Evolutionary conservation across 2,797 vertebrate species (phyloP).

Genomic region (Telmatherina bonti): DNA sequence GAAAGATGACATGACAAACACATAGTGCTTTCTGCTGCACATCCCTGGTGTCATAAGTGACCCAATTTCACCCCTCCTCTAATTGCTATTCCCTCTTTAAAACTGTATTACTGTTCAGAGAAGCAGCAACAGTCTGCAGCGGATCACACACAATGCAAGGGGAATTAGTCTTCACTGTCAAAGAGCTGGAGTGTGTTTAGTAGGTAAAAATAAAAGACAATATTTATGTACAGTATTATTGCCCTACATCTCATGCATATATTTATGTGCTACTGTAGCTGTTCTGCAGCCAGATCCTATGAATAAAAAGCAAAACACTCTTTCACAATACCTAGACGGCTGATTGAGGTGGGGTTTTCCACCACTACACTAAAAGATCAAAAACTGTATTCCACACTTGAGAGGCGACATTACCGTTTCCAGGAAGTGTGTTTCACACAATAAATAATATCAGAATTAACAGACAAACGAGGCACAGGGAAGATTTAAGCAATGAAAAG

Average conservation of each 20-base stretch:
- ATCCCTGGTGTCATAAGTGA: slow-evolving; percentile 58
- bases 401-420: slow-evolving; percentile 2
- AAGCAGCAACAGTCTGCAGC: slow-evolving; percentile 9
- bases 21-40: slow-evolving; percentile 56
- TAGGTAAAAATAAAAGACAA: background rate
- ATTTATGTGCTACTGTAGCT: background rate
- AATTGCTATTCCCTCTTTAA: slow-evolving; percentile 67
- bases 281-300: background rate
- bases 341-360: background rate
- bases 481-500: slow-evolving; percentile 10
- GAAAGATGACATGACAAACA: slow-evolving; percentile 66
- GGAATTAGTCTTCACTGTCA: slow-evolving; percentile 12
- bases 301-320: background rate
- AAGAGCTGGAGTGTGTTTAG: background rate
- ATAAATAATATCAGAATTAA: background rate
- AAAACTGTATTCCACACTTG: background rate
- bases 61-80: slow-evolving; percentile 60
- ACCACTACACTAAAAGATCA: background rate
- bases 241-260: background rate
- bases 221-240: background rate
- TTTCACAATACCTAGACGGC: background rate
- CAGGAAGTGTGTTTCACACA: background rate
- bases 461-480: background rate
- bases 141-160: background rate
- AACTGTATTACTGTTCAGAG: slow-evolving; percentile 42